Evolutionary conservation across 2,888 invertebrate genomes (phyloP), one percentile per base, ranked within the genome.

Genomic region (Acrobasis repandana): DNA sequence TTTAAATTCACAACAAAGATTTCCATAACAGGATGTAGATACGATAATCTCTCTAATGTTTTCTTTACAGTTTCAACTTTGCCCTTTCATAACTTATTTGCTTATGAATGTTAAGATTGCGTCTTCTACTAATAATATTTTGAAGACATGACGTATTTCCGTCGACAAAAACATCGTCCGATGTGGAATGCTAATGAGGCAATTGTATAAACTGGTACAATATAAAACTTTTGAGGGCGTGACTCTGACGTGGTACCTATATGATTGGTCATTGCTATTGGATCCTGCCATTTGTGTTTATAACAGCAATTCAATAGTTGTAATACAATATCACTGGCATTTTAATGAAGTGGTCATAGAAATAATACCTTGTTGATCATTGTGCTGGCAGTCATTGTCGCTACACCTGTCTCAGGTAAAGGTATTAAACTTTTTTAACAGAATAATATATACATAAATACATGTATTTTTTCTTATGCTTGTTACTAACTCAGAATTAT

Each of bases 1-100:
- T 38, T 38, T 38, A 38, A 38, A 38, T 38, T 43, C 43, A 10
- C 11, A n/a, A 11, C 36, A 1, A 9, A 18, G 11, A 38, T 54
- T 20, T 20, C 16, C 36, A 14, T 38, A 38, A 54, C 38, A 54
- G 54, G 38, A 54, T 54, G 52, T 38, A 54, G 18, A 54, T 54
- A 54, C 18, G 3, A 43, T 43, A 18, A 16, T 16, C 9, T 36
- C n/a, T 43, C 16, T 38, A 16, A 38, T 38, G 54, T 54, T 54
- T 38, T 10, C 38, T 20, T 54, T 43, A 20, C 38, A 43, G 38
- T 20, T 16, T 54, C 18, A 38, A 38, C 54, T 54, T 18, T 38
- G 38, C 38, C 54, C 54, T 54, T 54, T 54, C 38, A 38, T 50
- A 38, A 54, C 9, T 54, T 54, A 38, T 54, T 52, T 54, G 34